Evolutionary conservation across 2,888 invertebrate species (phyloP).

Genomic region (Lottia gigantea): DNA sequence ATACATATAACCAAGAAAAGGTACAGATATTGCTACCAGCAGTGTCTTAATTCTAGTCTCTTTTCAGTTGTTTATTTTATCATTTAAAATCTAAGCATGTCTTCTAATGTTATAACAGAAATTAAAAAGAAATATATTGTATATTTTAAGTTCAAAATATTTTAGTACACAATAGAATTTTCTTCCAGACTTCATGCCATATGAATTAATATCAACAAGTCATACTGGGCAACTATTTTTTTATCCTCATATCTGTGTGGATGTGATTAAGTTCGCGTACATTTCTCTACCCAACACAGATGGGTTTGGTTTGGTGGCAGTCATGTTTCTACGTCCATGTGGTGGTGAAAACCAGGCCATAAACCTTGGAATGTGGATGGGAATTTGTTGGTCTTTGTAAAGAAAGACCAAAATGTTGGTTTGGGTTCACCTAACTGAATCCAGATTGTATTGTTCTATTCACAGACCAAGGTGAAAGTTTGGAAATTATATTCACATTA

Average conservation of each 20-base stretch:
- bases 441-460: no score
- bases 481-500: background rate
- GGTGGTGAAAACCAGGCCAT: background rate
- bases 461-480: no score
- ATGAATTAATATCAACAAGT: background rate
- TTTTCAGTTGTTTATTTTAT: no score
- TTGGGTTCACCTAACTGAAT: no score
- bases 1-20: no score
- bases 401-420: background rate
- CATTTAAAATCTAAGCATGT: no score
- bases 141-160: background rate
- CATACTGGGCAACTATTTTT: background rate
- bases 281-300: background rate
- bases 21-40: no score
- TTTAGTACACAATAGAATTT: conserved; percentile 2
- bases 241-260: background rate
- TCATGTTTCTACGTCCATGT: background rate
- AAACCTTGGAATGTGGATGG: background rate
- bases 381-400: conserved; percentile 1
- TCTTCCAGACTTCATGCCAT: background rate
- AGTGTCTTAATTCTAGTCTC: no score
- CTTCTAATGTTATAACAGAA: no score
- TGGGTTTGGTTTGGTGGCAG: conserved; percentile 7
- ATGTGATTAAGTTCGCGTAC: background rate
- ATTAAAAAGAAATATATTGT: background rate